Base-by-base conservation (phyloP, 2,113 vertebrate species). In the Eclectus roratus region DNA sequence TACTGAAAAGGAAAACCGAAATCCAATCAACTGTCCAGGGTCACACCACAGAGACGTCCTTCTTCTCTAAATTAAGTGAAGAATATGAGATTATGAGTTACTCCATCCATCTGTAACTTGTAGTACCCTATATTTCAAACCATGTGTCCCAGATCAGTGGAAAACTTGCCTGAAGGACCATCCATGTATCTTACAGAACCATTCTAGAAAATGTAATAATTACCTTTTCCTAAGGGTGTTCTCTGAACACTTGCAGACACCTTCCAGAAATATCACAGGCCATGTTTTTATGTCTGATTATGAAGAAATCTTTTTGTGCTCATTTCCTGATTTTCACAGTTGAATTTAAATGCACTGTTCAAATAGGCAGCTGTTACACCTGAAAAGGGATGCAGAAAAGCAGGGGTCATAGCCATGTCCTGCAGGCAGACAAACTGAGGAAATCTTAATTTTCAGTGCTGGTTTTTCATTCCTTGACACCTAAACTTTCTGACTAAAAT, bases 61-160 rank as follows among this genome's bases (percentile, higher is more conserved):
- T 93, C 68, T 85, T 90, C 64, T 83, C 60, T 78, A 96, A 94
- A 91, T 76, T 83, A 93, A 80, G 68, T 66, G 79, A 86, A 80
- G 29, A 84, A 37, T 60, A 74, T 37, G 33, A 80, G 69, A 74
- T 74, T 95, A 41, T 28, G 39, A 85, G 76, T 83, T 88, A 85
- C 23, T 91, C 68, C 64, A 74, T 91, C 50, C 69, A 46, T 66
- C 68, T 66, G 20, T 85, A 70, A 68, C 52, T 77, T 73, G 27
- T 31, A 91, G 13, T 69, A 65, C 24, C 2, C 19, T 76, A 11
- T 79, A 55, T 76, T 89, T 92, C 39, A 89, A 91, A 43, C 23
- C 25, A 18, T 21, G 37, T 68, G 43, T 55, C 47, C 55, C 52
- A 81, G 65, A 85, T 56, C 65, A 53, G 47, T 29, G 41, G 61